Evolutionary conservation across 2,888 invertebrate species (phyloP).

Genomic region (Caenorhabditis japonica): DNA sequence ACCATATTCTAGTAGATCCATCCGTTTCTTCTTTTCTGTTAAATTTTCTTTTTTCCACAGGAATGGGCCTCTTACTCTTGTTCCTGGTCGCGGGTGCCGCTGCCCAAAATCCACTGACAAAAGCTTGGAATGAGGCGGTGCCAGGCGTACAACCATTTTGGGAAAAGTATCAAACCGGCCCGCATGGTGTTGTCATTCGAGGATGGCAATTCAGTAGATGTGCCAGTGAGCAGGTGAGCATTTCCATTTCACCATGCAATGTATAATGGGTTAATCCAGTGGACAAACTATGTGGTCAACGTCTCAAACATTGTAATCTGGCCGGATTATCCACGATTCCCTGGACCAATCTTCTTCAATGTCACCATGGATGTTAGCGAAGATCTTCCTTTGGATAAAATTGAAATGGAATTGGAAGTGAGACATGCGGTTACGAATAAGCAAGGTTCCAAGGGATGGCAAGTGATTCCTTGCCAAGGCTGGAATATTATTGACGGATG

Average conservation of each 20-base stretch:
- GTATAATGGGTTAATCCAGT: slow-evolving; percentile 62
- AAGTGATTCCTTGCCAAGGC: slow-evolving; percentile 77
- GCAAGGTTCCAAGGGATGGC: slow-evolving; percentile 76
- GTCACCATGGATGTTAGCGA: slow-evolving; percentile 76
- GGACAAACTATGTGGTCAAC: slow-evolving; percentile 77
- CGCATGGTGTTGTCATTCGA: slow-evolving; percentile 75
- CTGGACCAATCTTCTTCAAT: slow-evolving; percentile 77
- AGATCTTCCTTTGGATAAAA: slow-evolving; percentile 75
- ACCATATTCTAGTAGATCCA: background rate
- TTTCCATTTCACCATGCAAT: background rate
- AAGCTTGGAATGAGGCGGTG: slow-evolving; percentile 76
- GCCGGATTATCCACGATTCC: slow-evolving; percentile 77
- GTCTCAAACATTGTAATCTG: slow-evolving; percentile 77
- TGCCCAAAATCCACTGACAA: slow-evolving; percentile 64
- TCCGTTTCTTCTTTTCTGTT: background rate
- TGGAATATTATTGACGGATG: slow-evolving; percentile 77
- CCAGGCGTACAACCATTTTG: slow-evolving; percentile 76
- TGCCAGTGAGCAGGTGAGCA: slow-evolving; percentile 73
- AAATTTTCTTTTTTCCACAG: background rate
- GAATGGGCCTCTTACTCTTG: slow-evolving; percentile 46
- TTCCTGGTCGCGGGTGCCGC: slow-evolving; percentile 15
- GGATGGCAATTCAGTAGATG: slow-evolving; percentile 77
- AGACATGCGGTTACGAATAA: slow-evolving; percentile 76
- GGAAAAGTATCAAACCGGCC: slow-evolving; percentile 77
- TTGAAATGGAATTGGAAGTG: slow-evolving; percentile 77